These are phyloP conservation scores for Aleiodes testaceus DNA, from an alignment of 2,888 invertebrate genomes.

Conservation along the genomic window DNA sequence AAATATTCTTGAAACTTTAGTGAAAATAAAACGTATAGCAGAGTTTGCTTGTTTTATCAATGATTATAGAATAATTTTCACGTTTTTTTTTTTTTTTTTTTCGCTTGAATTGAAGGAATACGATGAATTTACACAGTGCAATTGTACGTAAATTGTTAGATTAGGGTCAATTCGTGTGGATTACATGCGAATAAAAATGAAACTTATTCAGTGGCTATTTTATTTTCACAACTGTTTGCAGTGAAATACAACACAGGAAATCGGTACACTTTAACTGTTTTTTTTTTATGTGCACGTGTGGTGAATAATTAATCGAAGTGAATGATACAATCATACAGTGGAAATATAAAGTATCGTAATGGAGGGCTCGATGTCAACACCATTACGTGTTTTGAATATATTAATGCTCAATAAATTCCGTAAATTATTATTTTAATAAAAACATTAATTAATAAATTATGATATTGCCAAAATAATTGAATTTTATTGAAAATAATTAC, in stretches of 20 bases:
- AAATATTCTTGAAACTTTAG: background rate
- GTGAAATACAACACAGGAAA: conserved; percentile 1
- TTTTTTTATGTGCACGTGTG: conserved; percentile 2
- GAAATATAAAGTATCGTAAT: conserved; percentile 19
- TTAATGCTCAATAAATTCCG: background rate
- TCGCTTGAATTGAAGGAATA: background rate
- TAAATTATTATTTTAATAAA: background rate
- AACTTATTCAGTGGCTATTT: background rate
- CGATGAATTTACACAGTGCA: too few relatives aligned
- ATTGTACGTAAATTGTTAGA: too few relatives aligned
- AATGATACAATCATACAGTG: background rate
- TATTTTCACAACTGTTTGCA: too few relatives aligned
- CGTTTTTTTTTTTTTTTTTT: background rate
- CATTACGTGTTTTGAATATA: conserved; percentile 12
- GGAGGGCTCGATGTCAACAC: conserved; percentile 9
- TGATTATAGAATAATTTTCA: background rate
- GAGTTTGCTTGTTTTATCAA: background rate
- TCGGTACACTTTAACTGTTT: conserved; percentile 1
- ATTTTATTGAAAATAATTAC: background rate
- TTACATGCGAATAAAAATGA: background rate
- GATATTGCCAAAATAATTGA: too few relatives aligned
- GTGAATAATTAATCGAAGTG: conserved; percentile 1
- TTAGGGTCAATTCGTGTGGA: too few relatives aligned
- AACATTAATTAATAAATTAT: too few relatives aligned
- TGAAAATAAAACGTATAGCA: background rate